Evolutionary conservation across 2,888 invertebrate species (phyloP).

Genomic region (Heteromyza rotundicornis): DNA sequence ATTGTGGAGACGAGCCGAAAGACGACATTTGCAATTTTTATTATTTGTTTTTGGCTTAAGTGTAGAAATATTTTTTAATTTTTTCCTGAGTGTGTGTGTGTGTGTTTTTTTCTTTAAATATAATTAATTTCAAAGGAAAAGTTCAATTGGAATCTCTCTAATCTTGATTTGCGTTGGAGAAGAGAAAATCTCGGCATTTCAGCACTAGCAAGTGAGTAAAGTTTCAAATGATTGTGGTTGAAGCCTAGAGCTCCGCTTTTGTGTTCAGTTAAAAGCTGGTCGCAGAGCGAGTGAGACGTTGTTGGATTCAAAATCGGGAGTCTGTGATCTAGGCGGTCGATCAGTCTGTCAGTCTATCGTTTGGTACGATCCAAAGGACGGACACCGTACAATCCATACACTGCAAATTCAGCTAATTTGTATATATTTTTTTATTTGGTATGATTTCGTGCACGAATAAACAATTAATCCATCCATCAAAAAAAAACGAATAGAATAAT

Average conservation of each 20-base stretch:
- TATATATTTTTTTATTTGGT: too few relatives aligned
- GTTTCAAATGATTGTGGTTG: not conserved
- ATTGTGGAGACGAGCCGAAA: not conserved
- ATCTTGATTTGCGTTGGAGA: slow-evolving; percentile 13
- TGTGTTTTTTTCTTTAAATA: slow-evolving; percentile 5
- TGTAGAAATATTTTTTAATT: not conserved
- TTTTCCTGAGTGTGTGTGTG: slow-evolving; percentile 33
- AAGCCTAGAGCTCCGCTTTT: not conserved
- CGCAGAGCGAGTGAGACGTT: not conserved
- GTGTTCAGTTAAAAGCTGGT: not conserved
- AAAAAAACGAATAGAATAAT: too few relatives aligned
- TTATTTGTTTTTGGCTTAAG: slow-evolving; percentile 10
- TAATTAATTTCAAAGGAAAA: slow-evolving; percentile 25
- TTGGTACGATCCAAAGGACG: too few relatives aligned
- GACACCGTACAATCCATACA: too few relatives aligned
- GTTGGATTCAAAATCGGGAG: too few relatives aligned
- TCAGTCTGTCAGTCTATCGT: too few relatives aligned
- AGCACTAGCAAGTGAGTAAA: too few relatives aligned
- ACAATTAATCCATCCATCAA: too few relatives aligned
- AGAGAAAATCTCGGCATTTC: not conserved
- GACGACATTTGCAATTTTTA: not conserved
- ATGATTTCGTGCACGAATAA: too few relatives aligned
- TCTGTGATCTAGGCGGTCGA: too few relatives aligned
- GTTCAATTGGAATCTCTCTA: slow-evolving; percentile 16
- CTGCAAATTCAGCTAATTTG: too few relatives aligned